These are phyloP conservation scores for Ceratoteleas bidentatus DNA, from an alignment of 1,140 invertebrate genomes.

Conservation along the genomic window DNA sequence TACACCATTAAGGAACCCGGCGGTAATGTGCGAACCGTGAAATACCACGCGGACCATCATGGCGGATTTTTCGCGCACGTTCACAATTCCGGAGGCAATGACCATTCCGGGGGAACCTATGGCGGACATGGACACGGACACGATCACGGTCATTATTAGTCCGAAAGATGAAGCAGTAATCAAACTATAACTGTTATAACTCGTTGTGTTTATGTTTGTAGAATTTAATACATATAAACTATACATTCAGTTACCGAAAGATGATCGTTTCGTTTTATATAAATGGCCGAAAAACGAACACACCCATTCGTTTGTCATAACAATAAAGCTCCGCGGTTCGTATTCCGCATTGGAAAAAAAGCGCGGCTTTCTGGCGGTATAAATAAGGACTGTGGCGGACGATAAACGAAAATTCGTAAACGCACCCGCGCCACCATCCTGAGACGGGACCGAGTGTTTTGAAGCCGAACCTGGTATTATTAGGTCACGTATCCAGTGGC, in stretches of 20 bases:
- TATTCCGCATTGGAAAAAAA: neutral
- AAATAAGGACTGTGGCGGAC: constrained; percentile 1
- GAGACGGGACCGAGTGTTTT: constrained; percentile 13
- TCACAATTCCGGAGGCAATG: constrained; percentile 84
- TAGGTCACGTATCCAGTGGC: constrained; percentile 60
- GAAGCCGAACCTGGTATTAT: constrained; percentile 39
- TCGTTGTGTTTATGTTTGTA: constrained; percentile 36
- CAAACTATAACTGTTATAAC: constrained; percentile 13
- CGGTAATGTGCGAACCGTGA: constrained; percentile 88
- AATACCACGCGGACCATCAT: constrained; percentile 89
- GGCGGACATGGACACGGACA: constrained; percentile 67
- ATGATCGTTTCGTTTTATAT: constrained; percentile 13
- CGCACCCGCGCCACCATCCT: neutral
- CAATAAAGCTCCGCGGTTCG: neutral
- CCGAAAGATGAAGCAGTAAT: neutral
- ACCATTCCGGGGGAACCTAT: constrained; percentile 75
- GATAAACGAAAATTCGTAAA: constrained; percentile 45
- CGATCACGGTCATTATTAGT: constrained; percentile 18
- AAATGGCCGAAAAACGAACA: neutral
- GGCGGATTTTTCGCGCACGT: constrained; percentile 90
- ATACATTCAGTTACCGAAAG: constrained; percentile 29
- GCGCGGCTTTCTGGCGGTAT: neutral
- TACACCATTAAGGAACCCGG: too few relatives aligned
- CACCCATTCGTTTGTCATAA: neutral
- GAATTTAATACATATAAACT: constrained; percentile 35